A percentile compares a stretch with the other conserved stretches of the same genome.
Conservation (phyloP, 2,113 vertebrate genomes). For the Cinclus cinclus region DNA sequence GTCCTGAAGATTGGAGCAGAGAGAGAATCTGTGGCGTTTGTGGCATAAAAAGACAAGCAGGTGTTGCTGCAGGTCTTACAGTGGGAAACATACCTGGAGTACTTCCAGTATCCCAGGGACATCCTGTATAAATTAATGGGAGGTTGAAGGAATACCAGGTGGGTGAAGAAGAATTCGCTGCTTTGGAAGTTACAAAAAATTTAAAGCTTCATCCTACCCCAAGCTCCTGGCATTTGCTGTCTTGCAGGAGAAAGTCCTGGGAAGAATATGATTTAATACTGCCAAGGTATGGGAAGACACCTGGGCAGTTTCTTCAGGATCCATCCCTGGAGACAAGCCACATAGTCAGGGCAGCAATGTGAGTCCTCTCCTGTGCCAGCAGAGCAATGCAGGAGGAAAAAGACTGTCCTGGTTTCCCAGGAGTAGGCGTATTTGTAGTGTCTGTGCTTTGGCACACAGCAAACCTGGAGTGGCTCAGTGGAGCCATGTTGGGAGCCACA, state of each 20-base stretch:
- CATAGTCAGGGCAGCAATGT: accelerated
- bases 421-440: not conserved
- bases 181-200: not conserved
- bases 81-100: not conserved
- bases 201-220: not conserved
- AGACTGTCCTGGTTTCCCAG: not conserved
- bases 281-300: not conserved
- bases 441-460: not conserved
- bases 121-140: not conserved
- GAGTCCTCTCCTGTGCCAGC: not conserved
- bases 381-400: not conserved
- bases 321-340: not conserved
- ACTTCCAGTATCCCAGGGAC: not conserved
- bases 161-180: not conserved
- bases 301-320: not conserved
- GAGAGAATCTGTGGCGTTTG: not conserved
- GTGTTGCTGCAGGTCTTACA: not conserved
- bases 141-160: not conserved
- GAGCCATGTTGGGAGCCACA: not conserved
- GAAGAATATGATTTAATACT: not conserved
- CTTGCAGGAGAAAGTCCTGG: not conserved
- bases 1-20: not conserved
- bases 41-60: not conserved
- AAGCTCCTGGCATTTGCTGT: not conserved
- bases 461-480: not conserved